A percentile compares a stretch with the other conserved stretches of the same genome.
Evolutionary conservation across 37 sponge, comb jelly and placozoan species (phyloP).

Genomic region (Crambe crambe): DNA sequence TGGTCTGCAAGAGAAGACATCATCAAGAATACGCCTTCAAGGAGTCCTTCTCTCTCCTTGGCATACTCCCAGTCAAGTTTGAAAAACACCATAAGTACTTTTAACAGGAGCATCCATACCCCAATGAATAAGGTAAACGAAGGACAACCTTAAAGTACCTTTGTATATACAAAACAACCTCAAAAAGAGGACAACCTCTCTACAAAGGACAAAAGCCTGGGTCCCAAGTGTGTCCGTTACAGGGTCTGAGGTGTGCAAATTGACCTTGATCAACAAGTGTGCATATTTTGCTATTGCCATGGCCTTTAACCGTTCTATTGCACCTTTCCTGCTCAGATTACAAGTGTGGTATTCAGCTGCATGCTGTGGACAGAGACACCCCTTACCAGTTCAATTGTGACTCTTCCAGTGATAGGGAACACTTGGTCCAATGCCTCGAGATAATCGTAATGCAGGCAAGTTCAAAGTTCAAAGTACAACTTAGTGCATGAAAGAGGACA

Average conservation of each 20-base stretch:
- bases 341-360: conserved; percentile 55
- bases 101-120: no score
- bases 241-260: background rate
- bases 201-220: background rate
- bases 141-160: background rate
- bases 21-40: conserved; percentile 36
- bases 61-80: conserved; percentile 39
- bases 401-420: conserved; percentile 5
- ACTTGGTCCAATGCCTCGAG: conserved; percentile 31
- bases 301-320: no score
- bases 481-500: no score
- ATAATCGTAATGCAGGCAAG: conserved; percentile 53
- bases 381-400: conserved; percentile 61
- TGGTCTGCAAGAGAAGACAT: conserved; percentile 60
- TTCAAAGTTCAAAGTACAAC: no score
- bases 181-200: background rate
- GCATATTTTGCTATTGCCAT: no score
- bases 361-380: conserved; percentile 43
- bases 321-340: conserved; percentile 38
- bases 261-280: no score
- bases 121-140: background rate
- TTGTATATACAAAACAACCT: background rate
- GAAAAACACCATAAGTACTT: conserved; percentile 36
- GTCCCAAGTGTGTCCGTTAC: background rate
- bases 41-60: conserved; percentile 40